Conservation (phyloP, 1,140 invertebrate genomes). For the Calosoma granatense region DNA sequence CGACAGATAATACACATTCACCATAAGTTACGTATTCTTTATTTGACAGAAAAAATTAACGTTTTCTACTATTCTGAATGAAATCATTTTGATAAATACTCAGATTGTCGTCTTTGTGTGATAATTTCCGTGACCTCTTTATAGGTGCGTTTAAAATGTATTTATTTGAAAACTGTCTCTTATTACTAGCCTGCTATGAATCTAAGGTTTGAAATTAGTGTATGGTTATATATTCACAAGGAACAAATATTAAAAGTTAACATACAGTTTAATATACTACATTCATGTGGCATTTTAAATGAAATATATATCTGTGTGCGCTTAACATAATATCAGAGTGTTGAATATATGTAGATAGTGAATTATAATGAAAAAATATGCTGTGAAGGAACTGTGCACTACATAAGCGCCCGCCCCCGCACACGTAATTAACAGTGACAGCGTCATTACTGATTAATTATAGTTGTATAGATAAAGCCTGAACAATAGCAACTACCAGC, state of each 20-base stretch:
- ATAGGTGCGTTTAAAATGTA: neutral
- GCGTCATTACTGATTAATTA: neutral
- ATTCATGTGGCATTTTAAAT: no score
- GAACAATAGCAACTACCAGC: neutral
- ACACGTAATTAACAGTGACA: neutral
- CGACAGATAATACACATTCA: neutral
- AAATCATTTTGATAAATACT: neutral
- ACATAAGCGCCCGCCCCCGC: neutral
- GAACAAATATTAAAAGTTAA: no score
- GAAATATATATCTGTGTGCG: no score
- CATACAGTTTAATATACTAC: no score
- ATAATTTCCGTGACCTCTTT: neutral
- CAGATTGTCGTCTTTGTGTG: neutral
- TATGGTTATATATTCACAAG: no score
- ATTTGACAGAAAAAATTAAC: neutral
- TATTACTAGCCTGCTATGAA: no score
- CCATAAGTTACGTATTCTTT: neutral
- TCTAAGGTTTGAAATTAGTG: no score
- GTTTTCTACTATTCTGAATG: neutral
- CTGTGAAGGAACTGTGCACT: neutral
- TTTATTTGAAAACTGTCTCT: no score
- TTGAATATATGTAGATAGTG: no score
- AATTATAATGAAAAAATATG: no score
- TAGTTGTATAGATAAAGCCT: neutral
- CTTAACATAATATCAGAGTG: no score